Conservation (phyloP, 2,113 vertebrate species). For the Tylochromis polylepis region DNA sequence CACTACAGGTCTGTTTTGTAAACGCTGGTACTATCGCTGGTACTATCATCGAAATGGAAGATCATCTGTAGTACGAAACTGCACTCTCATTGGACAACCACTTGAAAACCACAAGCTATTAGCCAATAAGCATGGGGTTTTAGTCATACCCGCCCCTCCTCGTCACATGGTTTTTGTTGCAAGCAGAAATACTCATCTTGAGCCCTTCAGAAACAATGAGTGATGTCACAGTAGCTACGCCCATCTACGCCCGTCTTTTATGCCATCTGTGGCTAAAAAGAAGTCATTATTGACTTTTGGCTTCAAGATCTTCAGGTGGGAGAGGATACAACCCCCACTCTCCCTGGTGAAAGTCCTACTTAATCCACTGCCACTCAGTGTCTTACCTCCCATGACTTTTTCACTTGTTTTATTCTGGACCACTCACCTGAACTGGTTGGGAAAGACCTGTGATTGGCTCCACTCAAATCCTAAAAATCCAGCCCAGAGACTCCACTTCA, state of each 20-base stretch:
- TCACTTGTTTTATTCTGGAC: neutral
- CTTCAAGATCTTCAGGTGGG: too few species aligned
- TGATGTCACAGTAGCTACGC: neutral
- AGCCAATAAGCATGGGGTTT: neutral
- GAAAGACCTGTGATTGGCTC: neutral
- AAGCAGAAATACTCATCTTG: neutral
- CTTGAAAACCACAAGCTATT: neutral
- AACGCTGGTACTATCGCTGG: rapidly evolving
- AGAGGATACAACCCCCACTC: too few species aligned
- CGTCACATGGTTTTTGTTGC: neutral
- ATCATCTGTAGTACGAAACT: neutral
- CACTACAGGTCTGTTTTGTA: neutral
- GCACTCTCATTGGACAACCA: neutral
- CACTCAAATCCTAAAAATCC: neutral
- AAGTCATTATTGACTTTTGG: neutral
- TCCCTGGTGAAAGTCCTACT: too few species aligned
- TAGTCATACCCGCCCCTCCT: neutral
- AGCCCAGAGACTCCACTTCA: neutral
- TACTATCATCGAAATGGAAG: neutral
- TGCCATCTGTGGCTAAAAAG: neutral
- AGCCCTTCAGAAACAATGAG: neutral
- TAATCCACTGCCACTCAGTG: neutral
- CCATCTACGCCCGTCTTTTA: neutral
- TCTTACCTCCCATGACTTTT: neutral
- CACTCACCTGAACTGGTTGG: neutral